These are phyloP conservation scores for Cuniculus paca DNA, from an alignment of 2,797 vertebrate species.

Conservation along the genomic window DNA sequence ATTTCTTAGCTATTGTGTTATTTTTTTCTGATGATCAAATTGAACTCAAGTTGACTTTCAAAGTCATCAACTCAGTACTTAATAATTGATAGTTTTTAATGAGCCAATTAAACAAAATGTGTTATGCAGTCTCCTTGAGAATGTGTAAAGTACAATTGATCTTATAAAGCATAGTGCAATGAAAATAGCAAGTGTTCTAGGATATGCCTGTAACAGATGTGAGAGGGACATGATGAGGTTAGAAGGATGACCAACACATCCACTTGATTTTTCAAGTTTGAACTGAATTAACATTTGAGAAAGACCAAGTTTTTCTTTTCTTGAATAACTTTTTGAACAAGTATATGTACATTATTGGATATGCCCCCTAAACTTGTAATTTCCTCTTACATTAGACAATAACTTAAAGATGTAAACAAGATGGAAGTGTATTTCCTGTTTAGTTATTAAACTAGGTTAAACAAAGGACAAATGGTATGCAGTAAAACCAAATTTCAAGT, in stretches of 20 bases:
- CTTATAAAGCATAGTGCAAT: not conserved
- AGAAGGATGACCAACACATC: not conserved
- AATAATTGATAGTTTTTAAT: conserved; percentile 63
- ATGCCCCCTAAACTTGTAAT: not conserved
- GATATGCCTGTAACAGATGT: not conserved
- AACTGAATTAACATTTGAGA: not conserved
- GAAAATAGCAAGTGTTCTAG: not conserved
- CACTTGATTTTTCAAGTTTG: not conserved
- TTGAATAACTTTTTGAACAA: not conserved
- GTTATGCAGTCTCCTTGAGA: conserved; percentile 54
- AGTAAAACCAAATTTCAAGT: not conserved
- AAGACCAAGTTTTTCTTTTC: not conserved
- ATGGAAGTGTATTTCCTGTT: conserved; percentile 29
- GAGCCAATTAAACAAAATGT: conserved; percentile 68
- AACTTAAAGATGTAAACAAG: conserved; percentile 8
- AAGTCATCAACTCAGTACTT: conserved; percentile 44
- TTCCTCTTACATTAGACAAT: not conserved
- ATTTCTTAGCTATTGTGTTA: not conserved
- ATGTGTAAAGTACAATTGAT: conserved; percentile 10
- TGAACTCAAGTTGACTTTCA: conserved; percentile 63
- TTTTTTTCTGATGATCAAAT: conserved; percentile 39
- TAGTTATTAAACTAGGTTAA: conserved; percentile 12
- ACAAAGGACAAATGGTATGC: not conserved
- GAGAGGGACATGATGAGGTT: not conserved
- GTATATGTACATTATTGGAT: not conserved